These are phyloP conservation scores for Cydia splendana DNA, from an alignment of 1,140 invertebrate species.

Conservation along the genomic window DNA sequence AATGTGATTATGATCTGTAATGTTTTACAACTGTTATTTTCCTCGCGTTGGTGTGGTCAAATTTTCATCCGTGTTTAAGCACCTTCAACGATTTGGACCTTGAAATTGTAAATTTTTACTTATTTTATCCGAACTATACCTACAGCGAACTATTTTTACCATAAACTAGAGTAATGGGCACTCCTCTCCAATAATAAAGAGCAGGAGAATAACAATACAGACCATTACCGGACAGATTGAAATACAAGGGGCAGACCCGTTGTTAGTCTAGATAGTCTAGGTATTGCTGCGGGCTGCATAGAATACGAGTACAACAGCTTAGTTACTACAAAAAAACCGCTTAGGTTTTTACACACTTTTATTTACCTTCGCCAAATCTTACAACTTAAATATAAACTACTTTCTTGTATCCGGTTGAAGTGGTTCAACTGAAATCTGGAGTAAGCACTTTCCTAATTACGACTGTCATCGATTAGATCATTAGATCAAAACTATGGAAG, in stretches of 20 bases:
- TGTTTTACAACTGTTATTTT: too few species aligned
- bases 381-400: too few species aligned
- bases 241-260: constrained; percentile 3
- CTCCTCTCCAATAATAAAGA: background rate
- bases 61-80: too few species aligned
- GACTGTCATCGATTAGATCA: too few species aligned
- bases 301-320: background rate
- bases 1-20: too few species aligned
- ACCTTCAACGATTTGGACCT: too few species aligned
- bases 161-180: constrained; percentile 13
- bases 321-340: background rate
- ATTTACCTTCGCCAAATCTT: too few species aligned
- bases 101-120: background rate
- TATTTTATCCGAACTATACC: background rate
- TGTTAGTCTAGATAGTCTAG: constrained; percentile 12
- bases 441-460: too few species aligned
- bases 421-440: too few species aligned
- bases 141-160: background rate
- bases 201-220: constrained; percentile 3
- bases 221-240: constrained; percentile 10
- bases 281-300: background rate
- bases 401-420: too few species aligned
- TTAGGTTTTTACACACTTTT: background rate
- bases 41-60: too few species aligned
- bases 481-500: too few species aligned